Base-by-base conservation (phyloP, 1,140 invertebrate species). In the Philotrypesis tridentata region DNA sequence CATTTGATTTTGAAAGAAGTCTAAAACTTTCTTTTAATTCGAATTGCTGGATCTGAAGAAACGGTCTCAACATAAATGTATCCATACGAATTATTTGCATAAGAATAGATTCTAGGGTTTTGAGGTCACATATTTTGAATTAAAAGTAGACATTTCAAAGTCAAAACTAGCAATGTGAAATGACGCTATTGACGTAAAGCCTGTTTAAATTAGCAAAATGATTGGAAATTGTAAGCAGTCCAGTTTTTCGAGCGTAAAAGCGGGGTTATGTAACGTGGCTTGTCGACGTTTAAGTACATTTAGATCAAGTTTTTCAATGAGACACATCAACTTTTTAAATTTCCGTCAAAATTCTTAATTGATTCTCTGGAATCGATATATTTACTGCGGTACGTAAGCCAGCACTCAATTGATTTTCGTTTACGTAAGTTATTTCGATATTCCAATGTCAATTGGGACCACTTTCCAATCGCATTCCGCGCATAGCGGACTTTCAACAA, bases 391-490 rank as follows among this genome's bases (percentile, higher is more conserved):
- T n/a, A n/a, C n/a, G n/a, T n/a, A n/a, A n/a, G n/a, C n/a, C n/a
- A 67, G 2, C 23, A 0, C 23, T 25, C 21, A 65, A 65, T 65
- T 25, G 63, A 65, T 65, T 65, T 3, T 7, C 6, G 25, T 27
- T 25, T 25, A 65, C n/a, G 63, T 65, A 65, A 65, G 63, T 65
- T 29, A 65, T 65, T 65, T 65, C 9, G 25, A 65, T 65, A 65
- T 23, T 65, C 63, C 63, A 65, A 65, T 65, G 63, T 65, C 63
- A 65, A 65, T 65, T 65, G n/a, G 25, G 12, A 65, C 6, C 25
- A 27, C n/a, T 27, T 65, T 65, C 25, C 63, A 65, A 65, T 65
- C 25, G 25, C 11, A 25, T 25, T 25, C 63, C 37, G 37, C n/a
- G n/a, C n/a, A n/a, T 2, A 1, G 37, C n/a, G 25, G 25, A 4